Conservation (phyloP, 2,888 invertebrate genomes). For the Criorhina ranunculi region DNA sequence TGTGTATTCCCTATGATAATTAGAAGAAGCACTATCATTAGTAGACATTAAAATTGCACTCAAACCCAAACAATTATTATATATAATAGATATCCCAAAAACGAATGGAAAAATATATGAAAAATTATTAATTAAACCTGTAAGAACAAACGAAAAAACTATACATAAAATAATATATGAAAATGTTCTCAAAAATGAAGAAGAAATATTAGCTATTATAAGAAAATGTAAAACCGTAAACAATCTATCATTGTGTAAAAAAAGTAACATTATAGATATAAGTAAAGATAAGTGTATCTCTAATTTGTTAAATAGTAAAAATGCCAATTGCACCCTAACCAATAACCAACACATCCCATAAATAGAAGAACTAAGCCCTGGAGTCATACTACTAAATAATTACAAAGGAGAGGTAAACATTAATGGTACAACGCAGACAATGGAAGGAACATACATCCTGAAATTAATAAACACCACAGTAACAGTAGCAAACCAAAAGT, state of each 20-base stretch:
- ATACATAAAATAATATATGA: neutral
- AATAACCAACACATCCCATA: neutral
- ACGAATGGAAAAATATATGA: neutral
- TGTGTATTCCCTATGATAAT: neutral
- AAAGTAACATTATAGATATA: slow-evolving; percentile 1
- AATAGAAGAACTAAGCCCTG: too few species aligned
- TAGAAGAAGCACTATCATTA: slow-evolving; percentile 6
- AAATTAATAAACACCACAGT: too few species aligned
- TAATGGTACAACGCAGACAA: too few species aligned
- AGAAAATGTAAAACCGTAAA: neutral
- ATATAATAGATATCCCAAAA: too few species aligned
- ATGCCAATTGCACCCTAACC: neutral
- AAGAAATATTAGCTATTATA: neutral
- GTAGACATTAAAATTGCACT: neutral
- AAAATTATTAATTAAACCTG: neutral
- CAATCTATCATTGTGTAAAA: too few species aligned
- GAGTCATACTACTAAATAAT: too few species aligned
- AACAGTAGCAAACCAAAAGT: too few species aligned
- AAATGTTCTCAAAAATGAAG: neutral
- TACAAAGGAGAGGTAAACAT: too few species aligned
- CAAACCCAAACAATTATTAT: too few species aligned
- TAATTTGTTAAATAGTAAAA: neutral
- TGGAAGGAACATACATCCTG: too few species aligned
- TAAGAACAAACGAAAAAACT: neutral
- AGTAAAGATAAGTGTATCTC: neutral